Conservation (phyloP, 2,113 vertebrate species). For the Brachyhypopomus occidentalis region DNA sequence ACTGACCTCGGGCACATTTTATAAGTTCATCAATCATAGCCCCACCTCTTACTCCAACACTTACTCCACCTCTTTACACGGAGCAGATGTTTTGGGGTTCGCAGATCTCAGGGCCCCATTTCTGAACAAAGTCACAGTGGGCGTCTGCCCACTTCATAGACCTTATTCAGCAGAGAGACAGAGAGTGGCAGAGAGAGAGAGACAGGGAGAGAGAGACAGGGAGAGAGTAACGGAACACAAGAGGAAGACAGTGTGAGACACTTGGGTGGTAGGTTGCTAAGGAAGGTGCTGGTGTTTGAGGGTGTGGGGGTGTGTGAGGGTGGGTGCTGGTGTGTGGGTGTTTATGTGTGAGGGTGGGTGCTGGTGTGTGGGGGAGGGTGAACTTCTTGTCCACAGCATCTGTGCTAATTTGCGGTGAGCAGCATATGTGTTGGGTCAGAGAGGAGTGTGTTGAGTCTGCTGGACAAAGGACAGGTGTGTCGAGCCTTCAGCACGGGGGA, state of each 20-base stretch:
- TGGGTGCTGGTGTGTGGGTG: too few species aligned
- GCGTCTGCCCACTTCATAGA: constrained; percentile 45
- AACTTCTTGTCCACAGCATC: constrained; percentile 59
- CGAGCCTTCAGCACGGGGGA: too few species aligned
- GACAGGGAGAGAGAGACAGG: too few species aligned
- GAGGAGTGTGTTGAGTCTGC: too few species aligned
- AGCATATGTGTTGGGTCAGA: too few species aligned
- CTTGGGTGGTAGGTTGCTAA: constrained; percentile 19
- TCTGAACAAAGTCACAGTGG: not conserved
- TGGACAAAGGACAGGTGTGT: too few species aligned
- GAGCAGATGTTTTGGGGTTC: constrained; percentile 49
- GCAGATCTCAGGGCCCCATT: constrained; percentile 27
- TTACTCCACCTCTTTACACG: not conserved
- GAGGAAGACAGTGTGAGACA: constrained; percentile 32
- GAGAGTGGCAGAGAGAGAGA: constrained; percentile 46
- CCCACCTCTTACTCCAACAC: too few species aligned
- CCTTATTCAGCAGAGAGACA: constrained; percentile 48
- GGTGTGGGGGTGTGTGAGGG: constrained; percentile 42
- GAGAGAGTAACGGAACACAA: constrained; percentile 45
- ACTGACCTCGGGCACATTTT: constrained; percentile 48
- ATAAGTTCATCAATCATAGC: constrained; percentile 59
- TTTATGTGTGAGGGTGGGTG: too few species aligned
- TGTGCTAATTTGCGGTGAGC: too few species aligned
- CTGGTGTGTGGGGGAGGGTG: too few species aligned
- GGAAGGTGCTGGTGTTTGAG: too few species aligned